Evolutionary conservation across 2,113 vertebrate species (phyloP), one percentile per base, ranked within the genome.

Genomic region (Halichoeres trimaculatus): DNA sequence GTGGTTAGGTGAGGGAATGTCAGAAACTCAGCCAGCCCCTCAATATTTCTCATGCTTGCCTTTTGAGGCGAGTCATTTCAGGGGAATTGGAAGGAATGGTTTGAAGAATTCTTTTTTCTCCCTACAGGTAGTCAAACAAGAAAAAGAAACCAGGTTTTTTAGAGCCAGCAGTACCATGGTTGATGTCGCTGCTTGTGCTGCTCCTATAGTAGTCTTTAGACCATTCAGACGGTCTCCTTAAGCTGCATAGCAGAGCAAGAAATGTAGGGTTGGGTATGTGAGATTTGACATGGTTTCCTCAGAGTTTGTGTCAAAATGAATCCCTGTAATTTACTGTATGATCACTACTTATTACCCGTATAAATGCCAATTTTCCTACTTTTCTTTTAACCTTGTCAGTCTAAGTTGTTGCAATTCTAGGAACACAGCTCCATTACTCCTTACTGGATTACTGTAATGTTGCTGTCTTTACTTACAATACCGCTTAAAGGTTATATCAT

Each of bases 401-500:
- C 14, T 14, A 2, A 14, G 40, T 51, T n/a, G 69, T 91, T 90
- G 65, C 64, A 75, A 91, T 75, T 81, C 83, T 10, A 76, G 53
- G 71, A 87, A 90, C 76, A 45, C 74, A 82, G 76, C 70, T 71
- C 40, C 30, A 76, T 90, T 89, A 83, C 85, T 75, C 43, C 40
- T 30, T 22, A 20, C 66, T 74, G 63, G 55, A 50, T 77, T 86
- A 67, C 57, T 73, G 56, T 61, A 86, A 89, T 87, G 58, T 78
- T 40, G 9, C 11, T 40, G 38, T 40, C 38, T 40, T 40, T 12
- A 40, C 38, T 30, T 30, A 40, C 11, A 40, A 40, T 40, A 40
- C 38, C 3, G 72, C 80, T 64, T 73, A 87, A 88, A 87, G 66
- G 75, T 81, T 87, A 67, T 80, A 88, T 90, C 88, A 76, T 82